Base-by-base conservation (phyloP, 2,113 vertebrate species). In the Paracyprichromis sp. region DNA sequence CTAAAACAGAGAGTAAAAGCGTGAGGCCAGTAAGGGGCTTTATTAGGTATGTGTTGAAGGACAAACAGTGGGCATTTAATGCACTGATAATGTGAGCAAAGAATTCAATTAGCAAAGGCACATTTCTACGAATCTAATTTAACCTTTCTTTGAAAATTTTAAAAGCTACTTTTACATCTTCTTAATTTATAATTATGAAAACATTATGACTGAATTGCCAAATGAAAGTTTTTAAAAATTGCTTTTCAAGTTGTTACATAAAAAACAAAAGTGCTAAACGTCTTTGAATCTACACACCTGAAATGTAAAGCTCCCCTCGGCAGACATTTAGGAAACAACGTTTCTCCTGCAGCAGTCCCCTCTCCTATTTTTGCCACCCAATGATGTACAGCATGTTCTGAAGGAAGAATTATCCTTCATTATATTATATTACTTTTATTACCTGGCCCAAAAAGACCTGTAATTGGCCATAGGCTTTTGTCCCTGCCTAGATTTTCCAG, bases 81-180 rank as follows among this genome's bases (percentile, higher is more conserved):
- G 92, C 93, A 94, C 92, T 94, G 87, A 88, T 81, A 31, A 80
- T 85, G 76, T 79, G 73, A 83, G 86, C 89, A 89, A 87, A 85
- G 11, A 82, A 83, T 84, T 82, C 43, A 36, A 54, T 17, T 2
- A 43, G 66, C 50, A 13, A 79, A 63, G 63, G 85, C 59, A 85
- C 89, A 76, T 84, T 45, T 89, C 24, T 71, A n/a, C 78, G 2
- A 78, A 82, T 40, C 16, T 2, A 6, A 83, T 73, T 87, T 4
- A 54, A 24, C 59, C 24, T 31, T 19, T 40, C 47, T 19, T 52
- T 63, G 31, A 53, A 79, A 40, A 6, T 40, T 82, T 83, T n/a
- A 69, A 36, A 78, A 76, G 53, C 21, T 43, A 34, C 16, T 14
- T 69, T 69, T 69, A 56, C 7, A 16, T 83, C 5, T 80, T 59